A percentile compares a stretch with the other conserved stretches of the same genome.
These are phyloP conservation scores for Pocota personata DNA, from an alignment of 2,888 invertebrate species.

Conservation along the genomic window DNA sequence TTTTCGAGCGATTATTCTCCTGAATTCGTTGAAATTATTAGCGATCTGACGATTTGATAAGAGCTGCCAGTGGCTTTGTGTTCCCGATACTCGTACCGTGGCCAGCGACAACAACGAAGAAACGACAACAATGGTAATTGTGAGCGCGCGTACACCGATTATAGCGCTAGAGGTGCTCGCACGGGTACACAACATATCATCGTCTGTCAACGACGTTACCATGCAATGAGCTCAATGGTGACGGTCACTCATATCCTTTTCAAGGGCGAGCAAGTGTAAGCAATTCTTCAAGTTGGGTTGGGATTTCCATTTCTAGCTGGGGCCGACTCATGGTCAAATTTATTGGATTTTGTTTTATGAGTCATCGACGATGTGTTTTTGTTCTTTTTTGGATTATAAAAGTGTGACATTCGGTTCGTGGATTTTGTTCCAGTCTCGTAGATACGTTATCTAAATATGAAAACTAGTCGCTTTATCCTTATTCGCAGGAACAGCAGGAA, in stretches of 20 bases:
- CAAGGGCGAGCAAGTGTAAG: slow-evolving; percentile 58
- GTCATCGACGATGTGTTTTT: neutral
- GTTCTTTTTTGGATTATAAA: neutral
- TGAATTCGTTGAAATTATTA: slow-evolving; percentile 74
- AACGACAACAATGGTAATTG: slow-evolving; percentile 66
- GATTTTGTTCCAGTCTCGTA: slow-evolving; percentile 6
- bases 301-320: slow-evolving; percentile 36
- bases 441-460: too few relatives aligned
- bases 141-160: slow-evolving; percentile 59
- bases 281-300: slow-evolving; percentile 22
- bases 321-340: slow-evolving; percentile 52
- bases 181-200: slow-evolving; percentile 67
- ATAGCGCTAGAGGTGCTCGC: slow-evolving; percentile 67
- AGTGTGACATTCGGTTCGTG: slow-evolving; percentile 12
- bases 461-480: too few relatives aligned
- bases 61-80: slow-evolving; percentile 46
- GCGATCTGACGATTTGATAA: slow-evolving; percentile 71
- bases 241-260: slow-evolving; percentile 71
- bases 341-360: slow-evolving; percentile 47
- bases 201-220: slow-evolving; percentile 59
- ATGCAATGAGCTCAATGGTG: slow-evolving; percentile 44
- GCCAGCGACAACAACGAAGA: slow-evolving; percentile 29
- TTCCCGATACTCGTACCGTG: slow-evolving; percentile 50
- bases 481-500: too few relatives aligned
- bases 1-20: slow-evolving; percentile 72